Evolutionary conservation across 2,113 vertebrate genomes (phyloP).

Genomic region (Zosterops pallidus): DNA sequence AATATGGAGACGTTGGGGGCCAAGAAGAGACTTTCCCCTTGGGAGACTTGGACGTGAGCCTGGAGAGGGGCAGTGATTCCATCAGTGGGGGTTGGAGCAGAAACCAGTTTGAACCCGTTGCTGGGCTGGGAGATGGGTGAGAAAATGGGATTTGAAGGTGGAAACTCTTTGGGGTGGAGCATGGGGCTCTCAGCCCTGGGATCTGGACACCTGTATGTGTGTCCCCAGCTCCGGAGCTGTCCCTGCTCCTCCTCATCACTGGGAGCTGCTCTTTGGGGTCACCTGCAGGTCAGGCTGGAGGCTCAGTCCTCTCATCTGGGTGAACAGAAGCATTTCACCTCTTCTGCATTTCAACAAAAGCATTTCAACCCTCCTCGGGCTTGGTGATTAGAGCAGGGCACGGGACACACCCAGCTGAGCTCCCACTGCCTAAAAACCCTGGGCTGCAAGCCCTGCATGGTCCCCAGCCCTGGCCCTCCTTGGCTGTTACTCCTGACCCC

Average conservation of each 20-base stretch:
- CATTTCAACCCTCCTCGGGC: neutral
- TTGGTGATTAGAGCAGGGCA: neutral
- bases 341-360: neutral
- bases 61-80: neutral
- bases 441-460: rapidly evolving
- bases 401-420: neutral
- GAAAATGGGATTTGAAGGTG: neutral
- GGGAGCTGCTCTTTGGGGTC: neutral
- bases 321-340: neutral
- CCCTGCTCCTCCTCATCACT: neutral
- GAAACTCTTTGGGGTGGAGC: rapidly evolving
- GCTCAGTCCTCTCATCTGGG: neutral
- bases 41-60: rapidly evolving
- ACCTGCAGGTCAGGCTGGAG: neutral
- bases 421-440: rapidly evolving
- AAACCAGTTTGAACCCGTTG: rapidly evolving
- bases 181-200: neutral
- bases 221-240: rapidly evolving
- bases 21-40: rapidly evolving
- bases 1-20: neutral
- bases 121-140: neutral
- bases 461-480: neutral
- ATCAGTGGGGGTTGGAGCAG: neutral
- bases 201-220: too few relatives aligned
- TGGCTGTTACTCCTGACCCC: neutral